Evolutionary conservation across 2,113 vertebrate genomes (phyloP).

Genomic region (Pavo muticus): DNA sequence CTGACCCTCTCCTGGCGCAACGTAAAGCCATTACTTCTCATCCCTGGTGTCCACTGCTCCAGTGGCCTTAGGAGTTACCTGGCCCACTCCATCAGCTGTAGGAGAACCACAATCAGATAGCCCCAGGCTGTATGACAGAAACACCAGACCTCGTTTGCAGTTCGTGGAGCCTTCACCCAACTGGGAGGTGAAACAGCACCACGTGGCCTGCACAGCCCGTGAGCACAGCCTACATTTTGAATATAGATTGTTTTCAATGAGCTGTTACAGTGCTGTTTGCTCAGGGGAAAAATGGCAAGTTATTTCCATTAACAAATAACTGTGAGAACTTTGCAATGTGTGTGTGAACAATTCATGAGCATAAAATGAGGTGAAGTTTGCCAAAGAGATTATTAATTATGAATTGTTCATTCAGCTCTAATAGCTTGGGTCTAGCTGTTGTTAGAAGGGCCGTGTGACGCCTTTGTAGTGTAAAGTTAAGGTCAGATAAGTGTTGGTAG

Average conservation of each 20-base stretch:
- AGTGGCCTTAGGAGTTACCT: background rate
- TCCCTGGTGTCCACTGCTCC: background rate
- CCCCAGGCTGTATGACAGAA: background rate
- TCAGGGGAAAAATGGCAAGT: background rate
- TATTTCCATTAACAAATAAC: background rate
- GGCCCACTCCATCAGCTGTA: background rate
- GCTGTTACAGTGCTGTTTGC: background rate
- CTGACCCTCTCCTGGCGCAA: too few relatives aligned
- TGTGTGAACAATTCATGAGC: background rate
- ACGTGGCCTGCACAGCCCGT: background rate
- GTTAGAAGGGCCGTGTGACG: background rate
- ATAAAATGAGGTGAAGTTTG: background rate
- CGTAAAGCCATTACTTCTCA: too few relatives aligned
- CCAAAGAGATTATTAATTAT: slow-evolving; percentile 15
- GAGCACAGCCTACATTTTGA: background rate
- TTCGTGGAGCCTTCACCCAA: background rate
- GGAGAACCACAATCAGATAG: background rate
- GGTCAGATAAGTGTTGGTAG: slow-evolving; percentile 4
- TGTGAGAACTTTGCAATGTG: background rate
- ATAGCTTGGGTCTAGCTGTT: slow-evolving; percentile 28
- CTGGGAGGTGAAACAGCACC: background rate
- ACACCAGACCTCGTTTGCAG: background rate
- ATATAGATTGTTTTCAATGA: background rate
- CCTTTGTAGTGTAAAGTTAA: background rate
- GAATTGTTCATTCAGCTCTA: slow-evolving; percentile 50